Percentiles rank a stretch among this genome's conserved stretches.
Conservation (phyloP, 2,797 vertebrate genomes). For the Enteromius unitaeniatus region DNA sequence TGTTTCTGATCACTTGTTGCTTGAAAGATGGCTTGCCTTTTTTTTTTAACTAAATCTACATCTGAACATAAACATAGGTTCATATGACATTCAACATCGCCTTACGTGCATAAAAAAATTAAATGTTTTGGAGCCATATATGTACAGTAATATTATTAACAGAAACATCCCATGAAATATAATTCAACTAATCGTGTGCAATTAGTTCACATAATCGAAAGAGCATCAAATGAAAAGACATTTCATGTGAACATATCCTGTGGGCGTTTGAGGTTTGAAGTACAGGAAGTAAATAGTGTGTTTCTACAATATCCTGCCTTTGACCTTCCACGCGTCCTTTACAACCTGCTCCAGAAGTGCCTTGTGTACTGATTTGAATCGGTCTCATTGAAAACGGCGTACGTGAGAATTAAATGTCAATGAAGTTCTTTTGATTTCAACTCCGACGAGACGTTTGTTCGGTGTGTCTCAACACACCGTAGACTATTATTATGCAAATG, state of each 20-base stretch:
- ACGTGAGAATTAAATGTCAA: conserved; percentile 82
- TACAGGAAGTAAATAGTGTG: not conserved
- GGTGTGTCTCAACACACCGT: conserved; percentile 62
- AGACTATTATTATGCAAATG: conserved; percentile 86
- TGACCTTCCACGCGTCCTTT: conserved; percentile 73
- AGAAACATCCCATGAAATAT: not conserved
- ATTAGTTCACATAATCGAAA: not conserved
- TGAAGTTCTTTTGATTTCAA: conserved; percentile 75
- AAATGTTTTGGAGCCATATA: not conserved
- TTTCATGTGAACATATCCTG: not conserved
- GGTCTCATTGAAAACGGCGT: conserved; percentile 68
- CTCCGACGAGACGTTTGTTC: conserved; percentile 62
- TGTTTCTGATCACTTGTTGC: not conserved
- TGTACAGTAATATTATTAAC: not conserved
- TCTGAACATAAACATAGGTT: not conserved
- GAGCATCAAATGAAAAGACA: not conserved
- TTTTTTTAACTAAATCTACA: not conserved
- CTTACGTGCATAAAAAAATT: not conserved
- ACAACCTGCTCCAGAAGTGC: conserved; percentile 55
- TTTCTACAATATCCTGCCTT: conserved; percentile 53
- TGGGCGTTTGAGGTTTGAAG: not conserved
- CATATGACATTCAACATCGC: not conserved
- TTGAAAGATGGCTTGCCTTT: not conserved
- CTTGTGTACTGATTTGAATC: conserved; percentile 68
- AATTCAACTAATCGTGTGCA: not conserved